Conservation (phyloP, 2,113 vertebrate species). For the Ceyx melanurus region DNA sequence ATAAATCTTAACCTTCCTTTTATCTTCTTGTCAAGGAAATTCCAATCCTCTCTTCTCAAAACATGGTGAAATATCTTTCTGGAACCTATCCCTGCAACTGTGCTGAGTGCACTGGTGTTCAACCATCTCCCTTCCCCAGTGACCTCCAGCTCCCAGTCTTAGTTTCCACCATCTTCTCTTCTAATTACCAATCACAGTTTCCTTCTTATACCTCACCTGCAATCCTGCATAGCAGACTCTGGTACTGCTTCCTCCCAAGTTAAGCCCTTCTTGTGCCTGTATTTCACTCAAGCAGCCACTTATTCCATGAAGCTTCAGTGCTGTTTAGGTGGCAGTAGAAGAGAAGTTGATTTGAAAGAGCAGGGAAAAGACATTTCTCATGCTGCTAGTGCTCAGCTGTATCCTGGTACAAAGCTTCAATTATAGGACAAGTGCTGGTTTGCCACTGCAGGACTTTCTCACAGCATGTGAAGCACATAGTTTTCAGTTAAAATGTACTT, state of each 20-base stretch:
- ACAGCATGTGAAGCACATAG: not conserved
- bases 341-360: not conserved
- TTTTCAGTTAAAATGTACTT: not conserved
- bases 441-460: not conserved
- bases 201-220: not conserved
- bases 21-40: not conserved
- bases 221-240: not conserved
- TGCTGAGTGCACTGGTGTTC: not conserved
- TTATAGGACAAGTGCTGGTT: not conserved
- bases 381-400: fast-evolving
- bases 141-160: not conserved
- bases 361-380: not conserved
- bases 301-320: not conserved
- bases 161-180: not conserved
- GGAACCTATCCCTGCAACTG: not conserved
- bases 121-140: fast-evolving
- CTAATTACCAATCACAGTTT: not conserved
- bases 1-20: not conserved
- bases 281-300: not conserved
- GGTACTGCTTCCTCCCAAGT: not conserved
- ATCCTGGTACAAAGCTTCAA: not conserved
- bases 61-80: not conserved
- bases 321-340: not conserved
- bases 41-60: not conserved
- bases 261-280: not conserved